Conservation (phyloP, 2,797 vertebrate species). For the Molossus alvarezi region DNA sequence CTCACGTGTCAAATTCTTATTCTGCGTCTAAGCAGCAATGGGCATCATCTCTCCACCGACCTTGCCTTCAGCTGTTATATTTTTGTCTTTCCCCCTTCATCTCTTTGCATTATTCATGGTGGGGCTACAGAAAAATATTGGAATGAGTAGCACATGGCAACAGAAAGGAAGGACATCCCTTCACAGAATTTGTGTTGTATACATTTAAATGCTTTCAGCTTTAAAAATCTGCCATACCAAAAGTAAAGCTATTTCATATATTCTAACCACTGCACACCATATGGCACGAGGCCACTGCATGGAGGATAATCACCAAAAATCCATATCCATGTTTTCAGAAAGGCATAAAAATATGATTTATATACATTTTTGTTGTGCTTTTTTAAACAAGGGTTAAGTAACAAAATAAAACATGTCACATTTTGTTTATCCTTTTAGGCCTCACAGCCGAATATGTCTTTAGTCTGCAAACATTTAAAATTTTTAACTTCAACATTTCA, state of each 20-base stretch:
- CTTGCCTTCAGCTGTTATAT: constrained; percentile 15
- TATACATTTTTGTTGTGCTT: constrained; percentile 89
- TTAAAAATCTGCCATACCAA: constrained; percentile 86
- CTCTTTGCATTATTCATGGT: constrained; percentile 76
- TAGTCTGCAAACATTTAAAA: constrained; percentile 96
- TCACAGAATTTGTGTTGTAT: constrained; percentile 85
- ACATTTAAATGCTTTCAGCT: constrained; percentile 85
- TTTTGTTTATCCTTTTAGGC: constrained; percentile 90
- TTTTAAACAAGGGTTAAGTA: constrained; percentile 90
- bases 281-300: constrained; percentile 72
- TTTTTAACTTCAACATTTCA: constrained; percentile 94
- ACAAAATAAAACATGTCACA: constrained; percentile 91
- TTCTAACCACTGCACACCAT: constrained; percentile 79
- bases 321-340: constrained; percentile 85
- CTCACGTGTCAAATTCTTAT: constrained; percentile 28
- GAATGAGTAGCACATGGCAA: constrained; percentile 82
- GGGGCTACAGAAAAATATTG: constrained; percentile 78
- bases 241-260: constrained; percentile 86
- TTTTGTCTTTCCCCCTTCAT: not conserved
- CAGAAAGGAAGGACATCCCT: constrained; percentile 78
- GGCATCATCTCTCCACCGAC: not conserved
- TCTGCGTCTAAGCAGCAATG: not conserved
- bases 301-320: constrained; percentile 83
- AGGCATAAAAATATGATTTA: constrained; percentile 89
- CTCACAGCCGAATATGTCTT: constrained; percentile 89